These are phyloP conservation scores for Carpatolechia fugitivella DNA, from an alignment of 2,888 invertebrate species.

Conservation along the genomic window DNA sequence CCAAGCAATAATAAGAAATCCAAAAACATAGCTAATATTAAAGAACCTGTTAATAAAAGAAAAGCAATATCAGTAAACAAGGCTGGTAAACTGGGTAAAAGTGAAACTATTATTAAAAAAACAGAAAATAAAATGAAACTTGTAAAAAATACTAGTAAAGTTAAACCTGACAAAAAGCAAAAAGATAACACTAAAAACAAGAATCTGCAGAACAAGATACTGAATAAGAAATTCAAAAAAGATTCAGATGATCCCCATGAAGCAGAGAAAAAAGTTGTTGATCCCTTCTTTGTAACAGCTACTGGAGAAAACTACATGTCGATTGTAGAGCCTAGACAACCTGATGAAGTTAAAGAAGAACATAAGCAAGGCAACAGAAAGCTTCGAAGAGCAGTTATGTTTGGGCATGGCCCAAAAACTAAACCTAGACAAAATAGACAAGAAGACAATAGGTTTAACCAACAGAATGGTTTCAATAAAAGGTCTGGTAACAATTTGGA, in stretches of 20 bases:
- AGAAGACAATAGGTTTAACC: slow-evolving; percentile 31
- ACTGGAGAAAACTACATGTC: slow-evolving; percentile 70
- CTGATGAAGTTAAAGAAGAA: slow-evolving; percentile 67
- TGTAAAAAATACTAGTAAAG: slow-evolving; percentile 8
- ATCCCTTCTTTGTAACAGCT: slow-evolving; percentile 70
- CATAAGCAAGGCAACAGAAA: slow-evolving; percentile 66
- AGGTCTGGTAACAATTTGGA: slow-evolving; percentile 20
- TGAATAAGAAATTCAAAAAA: slow-evolving; percentile 55
- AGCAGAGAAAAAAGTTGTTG: slow-evolving; percentile 52
- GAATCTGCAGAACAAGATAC: slow-evolving; percentile 60
- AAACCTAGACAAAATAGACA: slow-evolving; percentile 43
- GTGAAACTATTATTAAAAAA: slow-evolving; percentile 17
- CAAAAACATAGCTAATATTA: background rate
- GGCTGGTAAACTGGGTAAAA: background rate
- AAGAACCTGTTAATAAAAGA: slow-evolving; percentile 12
- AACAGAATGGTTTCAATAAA: slow-evolving; percentile 28
- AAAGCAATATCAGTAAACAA: slow-evolving; percentile 4
- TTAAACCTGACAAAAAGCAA: slow-evolving; percentile 38
- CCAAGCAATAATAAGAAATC: slow-evolving; percentile 4
- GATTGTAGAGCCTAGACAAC: slow-evolving; percentile 61
- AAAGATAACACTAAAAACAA: slow-evolving; percentile 59
- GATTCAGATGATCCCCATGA: slow-evolving; percentile 32
- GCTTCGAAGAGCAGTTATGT: slow-evolving; percentile 67
- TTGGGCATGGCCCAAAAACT: slow-evolving; percentile 59
- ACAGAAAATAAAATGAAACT: slow-evolving; percentile 11